Base-by-base conservation (phyloP, 2,113 vertebrate species). In the Turdus rufiventris region DNA sequence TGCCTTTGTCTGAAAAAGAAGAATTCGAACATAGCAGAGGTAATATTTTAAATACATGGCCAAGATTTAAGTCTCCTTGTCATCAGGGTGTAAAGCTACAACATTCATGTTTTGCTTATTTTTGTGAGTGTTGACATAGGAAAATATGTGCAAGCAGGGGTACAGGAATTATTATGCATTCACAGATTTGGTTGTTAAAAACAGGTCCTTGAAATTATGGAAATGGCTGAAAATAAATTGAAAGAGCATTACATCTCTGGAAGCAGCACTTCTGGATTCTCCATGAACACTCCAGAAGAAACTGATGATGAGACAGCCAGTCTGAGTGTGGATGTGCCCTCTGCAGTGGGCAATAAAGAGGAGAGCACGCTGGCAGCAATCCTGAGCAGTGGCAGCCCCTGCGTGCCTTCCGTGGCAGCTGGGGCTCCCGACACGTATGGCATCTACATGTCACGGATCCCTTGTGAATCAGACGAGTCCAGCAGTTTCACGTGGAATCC, bases 261-360 rank as follows among this genome's bases (percentile, higher is more conserved):
- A 20, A 82, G 77, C 67, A 93, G 82, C 25, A 36, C 57, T 40
- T 91, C 83, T 1, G 89, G 86, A 4, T 83, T 92, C 31, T 97
- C 97, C 60, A 85, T 96, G 65, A 98, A 98, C 43, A 95, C 96
- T 33, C 98, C 98, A 8, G 98, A 98, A 80, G 98, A 98, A 91
- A 98, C 98, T 0, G 97, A 98, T 13, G 98, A 98, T 1, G 97
- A 92, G 89, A 97, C 80, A 65, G 62, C 42, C 11, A 93, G 93
- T 12, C 28, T 96, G 31, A 97, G 91, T 38, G 0, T 61, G 6
- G 75, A 88, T 1, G 6, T 60, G 45, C 62, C 85, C 24, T 85
- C 71, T 26, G 93, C 48, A 0, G 38, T 5, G 56, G 38, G 36
- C 18, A 33, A 2, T 0, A 13, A 5, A 4, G 87, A 61, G 66